Evolutionary conservation across 2,113 vertebrate species (phyloP).

Genomic region (Acrocephalus arundinaceus): DNA sequence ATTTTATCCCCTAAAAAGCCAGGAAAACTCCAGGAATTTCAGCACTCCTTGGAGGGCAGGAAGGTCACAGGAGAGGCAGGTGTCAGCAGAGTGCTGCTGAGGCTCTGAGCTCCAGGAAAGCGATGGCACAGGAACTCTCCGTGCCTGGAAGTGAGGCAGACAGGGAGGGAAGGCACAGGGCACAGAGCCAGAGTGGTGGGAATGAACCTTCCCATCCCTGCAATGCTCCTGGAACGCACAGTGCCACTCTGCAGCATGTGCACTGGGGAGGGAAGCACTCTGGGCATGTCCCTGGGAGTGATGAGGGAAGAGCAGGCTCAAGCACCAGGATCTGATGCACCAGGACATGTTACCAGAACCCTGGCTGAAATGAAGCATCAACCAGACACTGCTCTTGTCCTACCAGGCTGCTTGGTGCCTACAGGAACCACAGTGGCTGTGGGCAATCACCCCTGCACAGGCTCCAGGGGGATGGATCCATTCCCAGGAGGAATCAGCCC

Average conservation of each 20-base stretch:
- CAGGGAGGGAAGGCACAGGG: neutral
- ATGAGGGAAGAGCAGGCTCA: neutral
- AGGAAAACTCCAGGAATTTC: neutral
- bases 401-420: neutral
- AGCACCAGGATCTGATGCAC: rapidly evolving
- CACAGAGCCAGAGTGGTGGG: neutral
- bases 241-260: neutral
- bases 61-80: neutral
- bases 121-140: neutral
- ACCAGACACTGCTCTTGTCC: rapidly evolving
- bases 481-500: neutral
- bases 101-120: neutral
- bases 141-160: neutral
- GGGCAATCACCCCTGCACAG: neutral
- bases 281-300: neutral
- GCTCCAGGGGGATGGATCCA: neutral
- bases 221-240: neutral
- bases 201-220: neutral
- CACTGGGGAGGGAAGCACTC: neutral
- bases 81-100: neutral
- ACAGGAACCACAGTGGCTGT: rapidly evolving
- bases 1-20: neutral
- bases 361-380: neutral
- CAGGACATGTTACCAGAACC: neutral
- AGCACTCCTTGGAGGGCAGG: neutral